Evolutionary conservation across 1,140 invertebrate genomes (phyloP), one percentile per base, ranked within the genome.

Genomic region (Drosophila orosa): DNA sequence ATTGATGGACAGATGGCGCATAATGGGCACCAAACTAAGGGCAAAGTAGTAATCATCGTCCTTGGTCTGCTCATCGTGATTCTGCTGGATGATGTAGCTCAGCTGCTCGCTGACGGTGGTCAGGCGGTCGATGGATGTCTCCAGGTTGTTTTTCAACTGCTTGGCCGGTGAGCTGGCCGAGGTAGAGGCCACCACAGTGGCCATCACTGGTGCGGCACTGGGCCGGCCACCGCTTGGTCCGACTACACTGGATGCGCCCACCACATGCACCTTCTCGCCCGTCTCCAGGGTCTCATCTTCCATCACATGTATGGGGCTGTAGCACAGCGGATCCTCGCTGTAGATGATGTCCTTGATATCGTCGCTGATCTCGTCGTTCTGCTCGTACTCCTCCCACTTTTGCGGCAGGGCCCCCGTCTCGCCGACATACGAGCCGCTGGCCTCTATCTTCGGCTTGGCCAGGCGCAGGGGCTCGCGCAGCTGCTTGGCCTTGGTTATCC

Each of bases 331-430:
- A 57, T 87, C 83, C 42, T 87, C 83, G 52, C 67, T 87, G 52
- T 87, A 87, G 33, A 87, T 87, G n/a, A 87, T 87, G 24, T 87
- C 83, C 67, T 87, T 87, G 29, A 87, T 87, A 22, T 87, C 83
- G 24, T 86, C 83, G 59, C 71, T 69, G 29, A 87, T 82, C 56
- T 83, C 83, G 39, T 87, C 83, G 60, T 79, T 79, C 1, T 89
- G 84, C 48, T 87, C 83, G 60, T 87, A 87, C 25, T 89, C 80
- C 63, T 87, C 83, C 83, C 83, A 87, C 48, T 89, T 87, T 17
- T 89, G 83, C 3, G 83, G 83, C 48, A 87, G n/a, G 13, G 84
- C 84, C 0, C 84, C 83, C 3, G 62, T 12, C 9, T 76, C 73
- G 22, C 44, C 52, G 4, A 50, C 33, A 27, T 55, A 67, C 39